These are phyloP conservation scores for Tokudaia muenninki DNA, from an alignment of 2,797 vertebrate species.

Conservation along the genomic window DNA sequence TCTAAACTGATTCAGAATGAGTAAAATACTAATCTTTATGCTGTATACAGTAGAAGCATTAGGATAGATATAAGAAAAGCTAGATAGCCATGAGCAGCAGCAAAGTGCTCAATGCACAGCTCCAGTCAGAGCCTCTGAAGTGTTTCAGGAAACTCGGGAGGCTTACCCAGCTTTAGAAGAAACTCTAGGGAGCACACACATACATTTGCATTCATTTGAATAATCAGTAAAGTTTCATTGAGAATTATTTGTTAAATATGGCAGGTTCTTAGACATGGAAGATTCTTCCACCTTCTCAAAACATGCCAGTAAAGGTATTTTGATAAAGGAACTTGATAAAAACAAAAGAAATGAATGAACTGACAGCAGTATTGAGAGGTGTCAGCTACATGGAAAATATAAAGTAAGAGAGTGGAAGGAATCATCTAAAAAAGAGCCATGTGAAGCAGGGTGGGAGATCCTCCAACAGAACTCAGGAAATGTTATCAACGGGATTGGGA, in stretches of 20 bases:
- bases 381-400: neutral
- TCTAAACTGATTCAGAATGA: neutral
- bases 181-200: neutral
- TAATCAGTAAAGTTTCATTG: neutral
- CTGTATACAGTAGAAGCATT: neutral
- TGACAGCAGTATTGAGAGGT: neutral
- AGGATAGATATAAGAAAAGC: neutral
- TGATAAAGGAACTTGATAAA: neutral
- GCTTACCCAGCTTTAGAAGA: neutral
- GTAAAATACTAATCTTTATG: neutral
- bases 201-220: neutral
- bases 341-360: neutral
- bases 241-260: constrained; percentile 14
- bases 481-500: neutral
- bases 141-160: neutral
- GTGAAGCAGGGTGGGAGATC: neutral
- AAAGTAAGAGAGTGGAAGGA: neutral
- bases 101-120: no score
- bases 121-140: neutral
- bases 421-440: neutral
- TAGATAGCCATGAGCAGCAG: neutral
- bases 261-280: neutral
- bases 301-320: neutral
- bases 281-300: constrained; percentile 10
- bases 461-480: neutral